These are phyloP conservation scores for Mixornis gularis DNA, from an alignment of 2,113 vertebrate species.

Conservation along the genomic window DNA sequence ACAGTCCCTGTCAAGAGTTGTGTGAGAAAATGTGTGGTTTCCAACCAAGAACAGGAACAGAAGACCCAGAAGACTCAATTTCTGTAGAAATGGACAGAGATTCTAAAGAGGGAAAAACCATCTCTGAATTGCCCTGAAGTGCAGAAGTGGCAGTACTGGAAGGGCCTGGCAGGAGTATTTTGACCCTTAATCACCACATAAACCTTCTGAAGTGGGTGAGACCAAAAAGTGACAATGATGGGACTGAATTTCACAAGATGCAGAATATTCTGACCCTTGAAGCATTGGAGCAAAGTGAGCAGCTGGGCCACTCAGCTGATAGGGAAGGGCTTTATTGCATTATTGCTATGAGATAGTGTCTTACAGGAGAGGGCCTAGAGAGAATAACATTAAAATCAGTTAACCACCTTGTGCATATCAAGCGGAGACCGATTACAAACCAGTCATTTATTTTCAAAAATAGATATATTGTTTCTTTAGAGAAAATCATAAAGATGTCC, in stretches of 20 bases:
- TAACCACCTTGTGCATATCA: not conserved
- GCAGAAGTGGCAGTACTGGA: not conserved
- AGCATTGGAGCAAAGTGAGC: not conserved
- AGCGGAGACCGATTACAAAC: not conserved
- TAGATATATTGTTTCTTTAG: not conserved
- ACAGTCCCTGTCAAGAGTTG: not conserved
- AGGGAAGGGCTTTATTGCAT: not conserved
- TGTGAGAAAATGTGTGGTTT: not conserved
- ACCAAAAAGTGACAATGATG: not conserved
- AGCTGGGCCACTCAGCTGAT: not conserved
- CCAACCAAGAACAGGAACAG: not conserved
- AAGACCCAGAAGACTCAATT: not conserved
- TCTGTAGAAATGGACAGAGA: not conserved
- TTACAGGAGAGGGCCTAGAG: not conserved
- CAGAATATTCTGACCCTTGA: not conserved
- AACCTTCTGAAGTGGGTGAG: not conserved
- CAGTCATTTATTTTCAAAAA: not conserved
- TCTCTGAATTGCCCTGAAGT: not conserved
- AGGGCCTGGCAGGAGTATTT: not conserved
- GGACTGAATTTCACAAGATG: not conserved
- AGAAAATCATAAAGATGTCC: not conserved
- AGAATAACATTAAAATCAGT: not conserved
- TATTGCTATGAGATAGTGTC: not conserved
- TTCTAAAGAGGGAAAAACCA: not conserved
- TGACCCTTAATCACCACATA: not conserved